A percentile compares a stretch with the other conserved stretches of the same genome.
phyloP scores from a whole-genome alignment of 2,888 invertebrate genomes.

The Dromius quadrimaculatus region DNA sequence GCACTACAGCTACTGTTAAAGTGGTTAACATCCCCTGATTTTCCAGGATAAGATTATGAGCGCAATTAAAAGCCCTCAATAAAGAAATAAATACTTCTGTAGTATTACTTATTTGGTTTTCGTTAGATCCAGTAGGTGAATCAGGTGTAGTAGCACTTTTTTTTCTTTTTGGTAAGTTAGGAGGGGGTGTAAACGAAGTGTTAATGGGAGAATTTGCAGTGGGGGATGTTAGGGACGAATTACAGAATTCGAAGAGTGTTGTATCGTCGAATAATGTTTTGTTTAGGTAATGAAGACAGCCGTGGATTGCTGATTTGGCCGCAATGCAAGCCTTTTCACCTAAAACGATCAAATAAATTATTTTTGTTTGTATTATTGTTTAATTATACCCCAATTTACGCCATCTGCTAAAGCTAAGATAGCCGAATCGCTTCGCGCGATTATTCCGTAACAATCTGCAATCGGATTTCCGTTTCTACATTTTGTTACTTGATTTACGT shows the following conservation, averaged over 20 bases:
- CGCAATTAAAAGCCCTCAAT: conserved; percentile 84
- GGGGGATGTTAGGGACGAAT: conserved; percentile 54
- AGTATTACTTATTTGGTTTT: conserved; percentile 67
- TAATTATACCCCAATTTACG: conserved; percentile 85
- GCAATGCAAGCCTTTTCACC: conserved; percentile 85
- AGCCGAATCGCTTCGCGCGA: conserved; percentile 78
- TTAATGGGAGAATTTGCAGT: conserved; percentile 53
- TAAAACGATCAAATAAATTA: conserved; percentile 57
- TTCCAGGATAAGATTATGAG: conserved; percentile 85
- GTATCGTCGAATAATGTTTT: conserved; percentile 72
- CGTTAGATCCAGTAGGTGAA: conserved; percentile 18
- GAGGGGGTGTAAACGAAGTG: conserved; percentile 13
- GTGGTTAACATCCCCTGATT: conserved; percentile 87
- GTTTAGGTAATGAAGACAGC: conserved; percentile 85
- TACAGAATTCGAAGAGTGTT: conserved; percentile 63
- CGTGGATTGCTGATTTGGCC: conserved; percentile 88
- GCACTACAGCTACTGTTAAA: conserved; percentile 82
- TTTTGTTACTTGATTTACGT: conserved; percentile 83
- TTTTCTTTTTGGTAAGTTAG: conserved; percentile 37
- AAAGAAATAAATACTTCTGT: conserved; percentile 83
- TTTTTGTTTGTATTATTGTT: too few relatives aligned
- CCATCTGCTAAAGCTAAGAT: conserved; percentile 88
- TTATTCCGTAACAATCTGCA: conserved; percentile 88
- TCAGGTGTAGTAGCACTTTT: not conserved
- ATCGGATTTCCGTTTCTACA: conserved; percentile 82